These are phyloP conservation scores for Enteromius viviparus DNA, from an alignment of 2,797 vertebrate genomes.

Conservation along the genomic window DNA sequence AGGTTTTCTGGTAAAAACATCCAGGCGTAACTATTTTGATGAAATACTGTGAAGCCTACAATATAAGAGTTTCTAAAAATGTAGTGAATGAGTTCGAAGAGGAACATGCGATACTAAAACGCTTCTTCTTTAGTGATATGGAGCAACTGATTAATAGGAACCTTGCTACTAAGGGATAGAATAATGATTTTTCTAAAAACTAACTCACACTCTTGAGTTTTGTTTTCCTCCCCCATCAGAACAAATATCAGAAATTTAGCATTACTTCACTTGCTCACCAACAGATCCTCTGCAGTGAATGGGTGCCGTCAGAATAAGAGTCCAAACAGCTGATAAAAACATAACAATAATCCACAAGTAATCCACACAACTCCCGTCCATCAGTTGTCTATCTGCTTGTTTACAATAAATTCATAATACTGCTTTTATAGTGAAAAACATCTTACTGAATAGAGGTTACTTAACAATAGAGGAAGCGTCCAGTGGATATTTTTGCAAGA, in stretches of 20 bases:
- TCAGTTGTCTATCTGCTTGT: neutral
- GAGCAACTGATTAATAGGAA: neutral
- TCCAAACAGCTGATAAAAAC: neutral
- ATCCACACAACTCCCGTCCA: neutral
- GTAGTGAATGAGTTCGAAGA: neutral
- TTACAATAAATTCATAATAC: neutral
- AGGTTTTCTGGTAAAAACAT: constrained; percentile 28
- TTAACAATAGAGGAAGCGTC: neutral
- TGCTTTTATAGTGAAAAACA: neutral
- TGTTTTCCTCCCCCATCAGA: neutral
- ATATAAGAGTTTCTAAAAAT: neutral
- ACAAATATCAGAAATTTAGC: neutral
- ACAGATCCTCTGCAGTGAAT: neutral
- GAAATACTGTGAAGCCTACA: neutral
- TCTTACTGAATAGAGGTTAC: neutral
- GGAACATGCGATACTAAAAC: neutral
- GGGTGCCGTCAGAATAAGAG: neutral
- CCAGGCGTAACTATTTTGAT: constrained; percentile 13
- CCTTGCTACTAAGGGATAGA: neutral
- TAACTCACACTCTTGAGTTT: neutral
- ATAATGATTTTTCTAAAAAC: neutral
- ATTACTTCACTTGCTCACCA: neutral
- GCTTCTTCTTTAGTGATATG: neutral
- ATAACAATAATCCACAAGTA: neutral
- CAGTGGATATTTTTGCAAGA: neutral